Conservation (phyloP, 2,797 vertebrate species). For the Knipowitschia caucasica region DNA sequence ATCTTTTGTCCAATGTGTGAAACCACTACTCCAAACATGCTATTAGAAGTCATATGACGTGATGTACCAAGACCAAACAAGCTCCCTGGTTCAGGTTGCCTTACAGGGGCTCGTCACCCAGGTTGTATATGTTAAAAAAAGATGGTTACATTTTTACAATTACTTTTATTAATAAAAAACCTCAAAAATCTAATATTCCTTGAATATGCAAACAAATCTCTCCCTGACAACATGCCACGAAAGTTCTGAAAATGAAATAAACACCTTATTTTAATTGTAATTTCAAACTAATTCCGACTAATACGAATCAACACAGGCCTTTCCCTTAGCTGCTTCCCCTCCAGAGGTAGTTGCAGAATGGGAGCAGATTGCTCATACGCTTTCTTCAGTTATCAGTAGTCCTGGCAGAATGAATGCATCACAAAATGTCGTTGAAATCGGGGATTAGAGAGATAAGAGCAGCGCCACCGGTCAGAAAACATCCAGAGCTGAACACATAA, state of each 20-base stretch:
- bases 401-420: conserved; percentile 46
- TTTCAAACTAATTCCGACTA: too few species aligned
- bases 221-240: neutral
- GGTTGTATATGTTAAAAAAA: neutral
- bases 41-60: conserved; percentile 17
- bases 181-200: too few species aligned
- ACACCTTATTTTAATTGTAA: neutral
- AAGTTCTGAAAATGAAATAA: neutral
- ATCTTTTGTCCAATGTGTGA: conserved; percentile 37
- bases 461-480: conserved; percentile 31
- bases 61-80: conserved; percentile 6
- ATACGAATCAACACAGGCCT: too few species aligned
- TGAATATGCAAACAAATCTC: too few species aligned
- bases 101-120: neutral
- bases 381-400: conserved; percentile 46
- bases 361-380: conserved; percentile 36
- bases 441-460: conserved; percentile 55
- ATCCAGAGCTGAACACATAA: conserved; percentile 35
- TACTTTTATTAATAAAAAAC: neutral
- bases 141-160: neutral
- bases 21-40: conserved; percentile 21
- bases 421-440: conserved; percentile 60
- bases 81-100: neutral
- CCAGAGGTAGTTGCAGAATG: conserved; percentile 36
- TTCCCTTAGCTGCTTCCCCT: conserved; percentile 19